A percentile compares a stretch with the other conserved stretches of the same genome.
These are phyloP conservation scores for Channa maculata DNA, from an alignment of 2,113 vertebrate genomes.

Conservation along the genomic window DNA sequence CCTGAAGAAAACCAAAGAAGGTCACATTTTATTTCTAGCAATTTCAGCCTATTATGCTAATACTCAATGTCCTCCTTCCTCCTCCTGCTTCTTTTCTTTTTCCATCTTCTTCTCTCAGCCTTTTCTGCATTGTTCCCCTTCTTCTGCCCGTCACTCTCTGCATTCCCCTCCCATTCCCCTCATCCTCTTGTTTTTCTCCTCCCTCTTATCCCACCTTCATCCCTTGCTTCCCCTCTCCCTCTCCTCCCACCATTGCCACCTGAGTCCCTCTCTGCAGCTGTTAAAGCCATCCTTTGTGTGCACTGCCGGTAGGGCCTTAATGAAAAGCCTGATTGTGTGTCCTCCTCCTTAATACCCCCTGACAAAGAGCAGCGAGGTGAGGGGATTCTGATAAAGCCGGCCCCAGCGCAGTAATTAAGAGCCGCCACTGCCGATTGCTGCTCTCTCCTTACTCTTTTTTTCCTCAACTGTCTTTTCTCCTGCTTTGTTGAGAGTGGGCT, in stretches of 20 bases:
- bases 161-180: not conserved
- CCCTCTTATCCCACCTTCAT: slow-evolving; percentile 18
- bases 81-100: not conserved
- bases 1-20: slow-evolving; percentile 82
- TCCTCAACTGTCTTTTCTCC: slow-evolving; percentile 40
- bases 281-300: slow-evolving; percentile 91
- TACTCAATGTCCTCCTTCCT: not conserved
- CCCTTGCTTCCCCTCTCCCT: slow-evolving; percentile 7
- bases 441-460: not conserved
- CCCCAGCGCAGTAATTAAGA: slow-evolving; percentile 75
- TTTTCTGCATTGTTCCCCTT: not conserved
- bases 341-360: slow-evolving; percentile 91
- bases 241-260: slow-evolving; percentile 76
- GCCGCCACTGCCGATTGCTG: slow-evolving; percentile 58
- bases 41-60: not conserved
- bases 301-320: slow-evolving; percentile 86
- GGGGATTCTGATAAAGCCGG: slow-evolving; percentile 78
- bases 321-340: slow-evolving; percentile 96
- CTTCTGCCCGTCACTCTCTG: not conserved
- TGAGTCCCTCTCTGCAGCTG: slow-evolving; percentile 88
- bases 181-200: slow-evolving; percentile 27
- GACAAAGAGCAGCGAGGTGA: slow-evolving; percentile 81
- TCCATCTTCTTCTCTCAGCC: not conserved
- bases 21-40: not conserved
- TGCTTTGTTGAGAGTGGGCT: slow-evolving; percentile 32